These are phyloP conservation scores for Semnornis frantzii DNA, from an alignment of 2,113 vertebrate genomes.

Conservation along the genomic window DNA sequence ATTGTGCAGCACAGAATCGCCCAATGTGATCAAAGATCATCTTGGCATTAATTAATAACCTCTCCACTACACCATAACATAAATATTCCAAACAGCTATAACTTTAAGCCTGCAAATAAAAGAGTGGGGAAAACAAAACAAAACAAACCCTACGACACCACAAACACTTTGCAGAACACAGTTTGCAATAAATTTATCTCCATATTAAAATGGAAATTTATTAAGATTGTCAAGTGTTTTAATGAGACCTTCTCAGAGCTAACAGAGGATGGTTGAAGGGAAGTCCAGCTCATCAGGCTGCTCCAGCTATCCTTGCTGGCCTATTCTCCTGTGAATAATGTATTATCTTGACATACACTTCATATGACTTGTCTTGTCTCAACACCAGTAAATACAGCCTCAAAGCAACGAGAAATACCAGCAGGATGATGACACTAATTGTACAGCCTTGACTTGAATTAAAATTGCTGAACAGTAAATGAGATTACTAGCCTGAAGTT, in stretches of 20 bases:
- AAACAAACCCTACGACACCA: too few relatives aligned
- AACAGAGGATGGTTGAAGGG: neutral
- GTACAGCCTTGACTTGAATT: slow-evolving; percentile 74
- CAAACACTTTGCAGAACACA: neutral
- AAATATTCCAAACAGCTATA: neutral
- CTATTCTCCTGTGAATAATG: slow-evolving; percentile 77
- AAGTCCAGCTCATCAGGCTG: slow-evolving; percentile 69
- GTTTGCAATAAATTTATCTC: slow-evolving; percentile 17
- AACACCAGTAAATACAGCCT: slow-evolving; percentile 83
- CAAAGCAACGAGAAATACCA: slow-evolving; percentile 74
- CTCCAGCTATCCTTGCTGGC: slow-evolving; percentile 59
- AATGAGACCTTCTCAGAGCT: neutral
- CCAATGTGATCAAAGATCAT: too few relatives aligned
- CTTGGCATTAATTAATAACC: too few relatives aligned
- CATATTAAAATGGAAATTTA: neutral
- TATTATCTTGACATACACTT: slow-evolving; percentile 79
- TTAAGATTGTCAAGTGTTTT: neutral
- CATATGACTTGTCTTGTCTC: slow-evolving; percentile 75
- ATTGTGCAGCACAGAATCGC: too few relatives aligned
- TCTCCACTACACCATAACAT: neutral
- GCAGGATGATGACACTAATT: slow-evolving; percentile 80
- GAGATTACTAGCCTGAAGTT: slow-evolving; percentile 74
- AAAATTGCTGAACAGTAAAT: slow-evolving; percentile 79
- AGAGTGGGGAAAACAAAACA: neutral
- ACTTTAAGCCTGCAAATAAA: slow-evolving; percentile 23